A percentile compares a stretch with the other conserved stretches of the same genome.
These are phyloP conservation scores for Stenodera caucasica DNA, from an alignment of 2,888 invertebrate genomes.

Conservation along the genomic window DNA sequence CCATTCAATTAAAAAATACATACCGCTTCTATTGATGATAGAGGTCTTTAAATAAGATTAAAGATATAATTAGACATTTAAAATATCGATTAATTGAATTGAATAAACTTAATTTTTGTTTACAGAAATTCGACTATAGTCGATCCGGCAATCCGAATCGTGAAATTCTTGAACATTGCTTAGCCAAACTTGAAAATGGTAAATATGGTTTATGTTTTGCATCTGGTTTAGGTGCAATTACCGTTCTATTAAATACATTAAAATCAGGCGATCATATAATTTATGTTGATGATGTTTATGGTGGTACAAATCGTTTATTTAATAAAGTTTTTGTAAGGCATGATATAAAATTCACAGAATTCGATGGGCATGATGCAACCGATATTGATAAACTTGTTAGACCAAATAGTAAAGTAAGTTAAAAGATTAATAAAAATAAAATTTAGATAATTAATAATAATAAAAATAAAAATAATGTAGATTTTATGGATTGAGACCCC, in stretches of 20 bases:
- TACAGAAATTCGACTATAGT: constrained; percentile 86
- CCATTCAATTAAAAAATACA: no score
- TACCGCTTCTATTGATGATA: no score
- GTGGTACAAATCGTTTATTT: constrained; percentile 81
- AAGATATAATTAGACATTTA: no score
- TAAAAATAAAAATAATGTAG: constrained; percentile 53
- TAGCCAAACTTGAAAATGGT: constrained; percentile 89
- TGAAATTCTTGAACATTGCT: constrained; percentile 81
- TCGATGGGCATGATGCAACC: constrained; percentile 72
- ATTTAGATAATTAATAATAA: not conserved
- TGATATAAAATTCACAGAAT: constrained; percentile 75
- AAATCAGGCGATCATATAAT: constrained; percentile 87
- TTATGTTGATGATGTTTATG: constrained; percentile 91
- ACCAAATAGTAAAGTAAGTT: constrained; percentile 81
- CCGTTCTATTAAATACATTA: constrained; percentile 74
- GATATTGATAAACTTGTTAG: constrained; percentile 70
- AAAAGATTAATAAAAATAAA: not conserved
- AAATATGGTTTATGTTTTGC: constrained; percentile 82
- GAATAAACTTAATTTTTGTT: not conserved
- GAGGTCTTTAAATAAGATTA: no score
- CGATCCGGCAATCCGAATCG: constrained; percentile 95
- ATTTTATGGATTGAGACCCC: constrained; percentile 94
- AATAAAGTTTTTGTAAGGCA: constrained; percentile 62
- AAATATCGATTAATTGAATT: not conserved
- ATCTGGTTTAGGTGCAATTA: constrained; percentile 88